Base-by-base conservation (phyloP, 2,888 invertebrate species). In the Platerodrilus igneus region DNA sequence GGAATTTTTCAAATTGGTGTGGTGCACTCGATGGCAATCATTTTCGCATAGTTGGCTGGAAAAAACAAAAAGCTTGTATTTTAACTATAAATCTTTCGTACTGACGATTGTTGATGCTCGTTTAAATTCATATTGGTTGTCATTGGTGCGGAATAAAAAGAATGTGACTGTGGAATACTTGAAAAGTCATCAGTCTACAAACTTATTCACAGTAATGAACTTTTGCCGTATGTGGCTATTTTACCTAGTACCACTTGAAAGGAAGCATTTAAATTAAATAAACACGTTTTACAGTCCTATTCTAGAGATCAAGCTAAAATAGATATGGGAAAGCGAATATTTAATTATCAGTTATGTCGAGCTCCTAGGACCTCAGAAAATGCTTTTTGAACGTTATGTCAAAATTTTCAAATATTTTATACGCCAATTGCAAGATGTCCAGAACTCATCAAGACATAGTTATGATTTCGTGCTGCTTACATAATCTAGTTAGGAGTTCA, bases 91-190 rank as follows among this genome's bases (percentile, higher is more conserved):
- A 11, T 18, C 10, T 6, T 30, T 9, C 5, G 3, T 4, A 3
- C n/a, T n/a, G n/a, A n/a, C n/a, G n/a, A n/a, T n/a, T n/a, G n/a
- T n/a, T n/a, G n/a, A n/a, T n/a, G n/a, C n/a, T n/a, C n/a, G n/a
- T n/a, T 48, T 40, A 45, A 51, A 36, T 55, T 55, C 37, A 36
- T 50, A 37, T 41, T 31, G 15, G 41, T 52, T 25, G 52, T 56
- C 35, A 44, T 56, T 11, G 45, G 19, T 19, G 18, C 30, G 17
- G 47, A 47, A 29, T 48, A 44, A 19, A 41, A 37, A 30, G 45
- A 41, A 41, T 30, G 36, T 10, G 48, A 47, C 19, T 33, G 25
- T 22, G 22, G 40, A 2, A 48, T 48, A 22, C 41, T 48, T 41
- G 10, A 9, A 28, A 47, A 37, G 32, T 49, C 46, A 1, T 17